Evolutionary conservation across 2,888 invertebrate species (phyloP).

Genomic region (Drosophila sordidapex): DNA sequence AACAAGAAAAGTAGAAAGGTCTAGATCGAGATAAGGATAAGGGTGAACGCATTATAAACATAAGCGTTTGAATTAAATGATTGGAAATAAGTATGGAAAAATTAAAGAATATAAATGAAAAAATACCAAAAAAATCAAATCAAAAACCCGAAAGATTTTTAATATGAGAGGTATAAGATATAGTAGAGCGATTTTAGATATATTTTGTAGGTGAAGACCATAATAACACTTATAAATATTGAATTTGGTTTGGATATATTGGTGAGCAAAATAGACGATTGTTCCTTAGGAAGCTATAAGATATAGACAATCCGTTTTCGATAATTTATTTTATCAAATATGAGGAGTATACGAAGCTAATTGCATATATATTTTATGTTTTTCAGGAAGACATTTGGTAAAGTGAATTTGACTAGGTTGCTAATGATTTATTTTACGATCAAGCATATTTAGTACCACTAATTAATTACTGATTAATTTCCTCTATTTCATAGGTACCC

Average conservation of each 20-base stretch:
- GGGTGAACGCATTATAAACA: neutral
- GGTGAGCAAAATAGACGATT: neutral
- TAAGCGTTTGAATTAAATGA: neutral
- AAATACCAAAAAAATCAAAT: neutral
- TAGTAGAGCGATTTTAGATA: neutral
- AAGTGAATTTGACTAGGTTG: no score
- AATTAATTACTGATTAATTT: no score
- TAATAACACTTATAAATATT: neutral
- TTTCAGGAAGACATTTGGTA: no score
- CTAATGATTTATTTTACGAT: no score
- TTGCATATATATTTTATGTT: no score
- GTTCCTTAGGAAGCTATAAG: no score
- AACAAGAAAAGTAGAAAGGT: neutral
- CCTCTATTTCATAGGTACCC: no score
- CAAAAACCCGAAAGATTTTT: neutral
- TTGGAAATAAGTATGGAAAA: neutral
- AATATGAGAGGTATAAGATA: neutral
- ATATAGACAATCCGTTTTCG: no score
- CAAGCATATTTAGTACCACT: no score
- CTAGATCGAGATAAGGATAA: conserved; percentile 4
- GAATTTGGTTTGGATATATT: neutral
- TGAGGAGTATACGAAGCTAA: no score
- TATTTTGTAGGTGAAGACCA: neutral
- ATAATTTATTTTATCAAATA: no score
- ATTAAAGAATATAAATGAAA: neutral